A percentile compares a stretch with the other conserved stretches of the same genome.
These are phyloP conservation scores for Hydraecia micacea DNA, from an alignment of 2,888 invertebrate species.

Conservation along the genomic window DNA sequence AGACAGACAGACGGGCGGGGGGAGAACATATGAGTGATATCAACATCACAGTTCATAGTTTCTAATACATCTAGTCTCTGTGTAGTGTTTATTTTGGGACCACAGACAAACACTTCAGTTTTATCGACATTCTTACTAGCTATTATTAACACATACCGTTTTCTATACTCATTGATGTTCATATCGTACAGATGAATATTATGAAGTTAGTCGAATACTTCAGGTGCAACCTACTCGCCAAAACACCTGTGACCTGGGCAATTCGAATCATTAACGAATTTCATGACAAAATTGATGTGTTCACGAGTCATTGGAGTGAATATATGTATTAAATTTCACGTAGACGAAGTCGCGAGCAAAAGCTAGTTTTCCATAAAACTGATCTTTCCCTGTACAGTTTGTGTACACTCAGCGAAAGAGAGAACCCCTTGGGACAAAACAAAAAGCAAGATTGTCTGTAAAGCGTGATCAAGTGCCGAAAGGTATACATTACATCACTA, in stretches of 20 bases:
- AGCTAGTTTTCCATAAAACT: background rate
- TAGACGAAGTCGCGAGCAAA: too few relatives aligned
- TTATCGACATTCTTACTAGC: conserved; percentile 25
- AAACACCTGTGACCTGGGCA: too few relatives aligned
- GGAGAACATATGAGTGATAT: too few relatives aligned
- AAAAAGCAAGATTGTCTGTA: background rate
- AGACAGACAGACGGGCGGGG: too few relatives aligned
- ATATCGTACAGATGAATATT: conserved; percentile 2
- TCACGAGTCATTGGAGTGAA: too few relatives aligned
- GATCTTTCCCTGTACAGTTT: background rate
- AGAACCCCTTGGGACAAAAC: background rate
- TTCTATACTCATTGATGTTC: conserved; percentile 19
- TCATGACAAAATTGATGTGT: too few relatives aligned
- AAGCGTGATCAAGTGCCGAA: conserved; percentile 11
- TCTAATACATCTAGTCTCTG: conserved; percentile 1
- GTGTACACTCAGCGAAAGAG: background rate
- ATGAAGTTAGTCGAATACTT: background rate
- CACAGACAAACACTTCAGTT: conserved; percentile 47
- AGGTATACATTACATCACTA: background rate
- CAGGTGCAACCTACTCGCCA: too few relatives aligned
- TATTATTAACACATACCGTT: conserved; percentile 18
- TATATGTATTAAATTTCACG: background rate
- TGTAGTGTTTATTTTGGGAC: conserved; percentile 27
- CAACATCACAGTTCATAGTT: too few relatives aligned
- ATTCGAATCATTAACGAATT: too few relatives aligned